Evolutionary conservation across 1,140 invertebrate species (phyloP), one percentile per base, ranked within the genome.

Genomic region (Archivesica marissinica): DNA sequence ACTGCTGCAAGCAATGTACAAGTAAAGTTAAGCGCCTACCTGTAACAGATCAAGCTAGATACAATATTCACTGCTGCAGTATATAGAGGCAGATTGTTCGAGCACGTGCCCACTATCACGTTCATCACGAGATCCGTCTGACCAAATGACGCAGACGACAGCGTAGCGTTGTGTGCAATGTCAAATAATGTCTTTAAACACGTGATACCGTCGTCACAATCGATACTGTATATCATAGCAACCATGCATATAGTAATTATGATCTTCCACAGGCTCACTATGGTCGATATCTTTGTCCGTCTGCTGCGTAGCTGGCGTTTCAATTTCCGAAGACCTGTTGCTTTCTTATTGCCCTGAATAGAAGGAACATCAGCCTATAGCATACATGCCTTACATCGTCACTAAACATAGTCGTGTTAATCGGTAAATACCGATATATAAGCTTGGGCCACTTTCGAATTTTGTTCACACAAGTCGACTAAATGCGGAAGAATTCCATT

Each of bases 251-350:
- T 17, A 6, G 84, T 86, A 17, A 87, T 25, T 13, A 89, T 52
- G 7, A 93, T 91, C 85, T 93, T 93, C 92, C 92, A 93, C 6
- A 90, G 17, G 30, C 80, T 88, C 0, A 88, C 88, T 17, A 92
- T 70, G 6, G 91, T 61, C 11, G 83, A 86, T 11, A 91, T 88
- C 59, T 91, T 92, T 0, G 90, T 89, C 4, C 89, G 30, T 52
- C 61, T 70, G 47, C 89, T 85, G 35, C 85, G 83, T 28, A 92
- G 75, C 30, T 89, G 80, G 28, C 87, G 75, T 59, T 91, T 90
- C 0, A 91, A 80, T 15, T 78, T 66, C 25, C 85, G 85, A 50
- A 92, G 84, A 47, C 83, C 85, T 20, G 47, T 61, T 7, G 86
- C 85, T 0, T 13, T 25, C 35, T 44, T 17, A 30, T 66, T 59